Base-by-base conservation (phyloP, 2,888 invertebrate genomes). In the Corbicula japonica region DNA sequence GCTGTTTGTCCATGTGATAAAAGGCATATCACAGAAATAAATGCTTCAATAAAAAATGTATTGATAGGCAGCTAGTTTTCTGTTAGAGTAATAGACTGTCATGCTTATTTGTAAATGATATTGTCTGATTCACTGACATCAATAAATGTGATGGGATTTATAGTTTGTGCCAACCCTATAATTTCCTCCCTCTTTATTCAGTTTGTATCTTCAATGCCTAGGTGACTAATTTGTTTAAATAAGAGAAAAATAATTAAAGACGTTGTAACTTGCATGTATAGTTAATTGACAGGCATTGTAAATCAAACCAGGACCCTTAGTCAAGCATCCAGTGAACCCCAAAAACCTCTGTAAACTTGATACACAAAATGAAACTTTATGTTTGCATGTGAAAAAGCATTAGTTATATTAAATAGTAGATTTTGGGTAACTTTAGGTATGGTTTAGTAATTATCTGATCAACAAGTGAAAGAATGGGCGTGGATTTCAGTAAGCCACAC, bases 261-360 rank as follows among this genome's bases (percentile, higher is more conserved):
- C 50, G 52, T 65, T 50, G 65, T 65, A 52, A 65, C 48, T 52
- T 52, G 35, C 35, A 65, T 52, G 52, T 52, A 65, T 38, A 60
- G 26, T 52, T n/a, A 54, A 52, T 38, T 65, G 65, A 70, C 60
- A 65, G 38, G 58, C 60, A n/a, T 35, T 12, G 46, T 76, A 58
- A 71, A 76, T 76, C 76, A 76, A 48, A 32, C 18, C 38, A 26
- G 28, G 70, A 34, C 48, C 35, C 58, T 44, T 56, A 58, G 70
- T 76, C 69, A 63, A 26, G 70, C 38, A 61, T 6, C 23, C 58
- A 30, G 21, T 70, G 69, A 76, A 54, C 76, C 76, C 38, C 38
- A 35, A 32, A 28, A 63, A 44, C 21, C 69, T 41, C 21, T 4
- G 8, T 6, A 44, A 52, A 63, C 6, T n/a, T 44, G 63, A 63